phyloP scores from a whole-genome alignment of 2,888 invertebrate genomes.

The Brenthis daphne region DNA sequence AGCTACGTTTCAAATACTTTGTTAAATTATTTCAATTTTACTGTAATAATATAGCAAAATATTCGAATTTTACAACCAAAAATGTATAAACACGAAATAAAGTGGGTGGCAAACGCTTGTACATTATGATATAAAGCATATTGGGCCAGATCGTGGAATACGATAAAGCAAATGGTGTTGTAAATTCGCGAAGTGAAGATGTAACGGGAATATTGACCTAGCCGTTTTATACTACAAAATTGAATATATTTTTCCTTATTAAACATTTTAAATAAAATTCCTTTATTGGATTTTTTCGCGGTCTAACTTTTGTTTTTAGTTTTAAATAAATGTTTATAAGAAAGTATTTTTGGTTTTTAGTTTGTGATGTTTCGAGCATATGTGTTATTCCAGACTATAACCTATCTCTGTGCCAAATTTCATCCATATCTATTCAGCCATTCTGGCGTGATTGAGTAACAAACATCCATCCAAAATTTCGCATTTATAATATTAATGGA shows the following conservation, averaged over 20 bases:
- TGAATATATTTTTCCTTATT: conserved; percentile 20
- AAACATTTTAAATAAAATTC: not conserved
- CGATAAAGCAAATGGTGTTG: conserved; percentile 32
- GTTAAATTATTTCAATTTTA: too few species aligned
- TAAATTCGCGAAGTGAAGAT: conserved; percentile 34
- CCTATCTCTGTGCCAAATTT: too few species aligned
- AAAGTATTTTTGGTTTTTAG: not conserved
- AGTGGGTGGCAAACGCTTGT: conserved; percentile 4
- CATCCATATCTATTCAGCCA: too few species aligned
- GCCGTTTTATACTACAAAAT: conserved; percentile 26
- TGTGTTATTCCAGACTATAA: too few species aligned
- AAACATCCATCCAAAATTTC: too few species aligned
- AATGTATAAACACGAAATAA: conserved; percentile 15
- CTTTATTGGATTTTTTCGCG: too few species aligned
- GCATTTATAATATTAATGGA: too few species aligned
- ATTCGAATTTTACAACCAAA: not conserved
- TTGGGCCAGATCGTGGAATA: conserved; percentile 30
- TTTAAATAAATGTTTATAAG: not conserved
- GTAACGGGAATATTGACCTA: conserved; percentile 29
- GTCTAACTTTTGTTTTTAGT: too few species aligned
- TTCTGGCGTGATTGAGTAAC: too few species aligned
- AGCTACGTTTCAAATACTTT: too few species aligned
- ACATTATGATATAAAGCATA: conserved; percentile 33
- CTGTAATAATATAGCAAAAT: too few species aligned
- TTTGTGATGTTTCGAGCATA: too few species aligned